Evolutionary conservation across 2,888 invertebrate genomes (phyloP).

Genomic region (Endotricha flammealis): DNA sequence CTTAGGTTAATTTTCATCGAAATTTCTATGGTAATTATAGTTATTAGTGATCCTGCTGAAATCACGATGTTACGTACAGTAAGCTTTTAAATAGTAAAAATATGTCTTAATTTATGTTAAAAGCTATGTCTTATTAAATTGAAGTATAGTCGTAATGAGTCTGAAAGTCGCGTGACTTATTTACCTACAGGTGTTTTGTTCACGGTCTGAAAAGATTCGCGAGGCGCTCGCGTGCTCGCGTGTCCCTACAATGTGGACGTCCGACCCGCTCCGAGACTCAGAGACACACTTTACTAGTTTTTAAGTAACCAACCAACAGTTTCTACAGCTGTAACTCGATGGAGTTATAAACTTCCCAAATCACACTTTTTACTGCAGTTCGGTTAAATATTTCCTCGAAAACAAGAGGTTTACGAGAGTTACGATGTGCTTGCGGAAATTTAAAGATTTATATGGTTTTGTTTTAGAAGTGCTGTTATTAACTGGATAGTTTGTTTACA

Average conservation of each 20-base stretch:
- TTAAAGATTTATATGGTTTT: neutral
- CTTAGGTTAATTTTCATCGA: too few species aligned
- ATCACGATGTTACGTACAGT: too few species aligned
- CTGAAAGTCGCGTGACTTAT: too few species aligned
- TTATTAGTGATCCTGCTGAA: too few species aligned
- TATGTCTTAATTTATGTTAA: too few species aligned
- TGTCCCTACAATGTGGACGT: slow-evolving; percentile 6
- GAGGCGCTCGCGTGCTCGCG: neutral
- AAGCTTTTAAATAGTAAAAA: too few species aligned
- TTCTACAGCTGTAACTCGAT: slow-evolving; percentile 19
- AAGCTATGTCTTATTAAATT: too few species aligned
- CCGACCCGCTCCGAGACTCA: neutral
- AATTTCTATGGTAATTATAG: too few species aligned
- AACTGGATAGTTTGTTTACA: neutral
- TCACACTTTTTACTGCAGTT: slow-evolving; percentile 35
- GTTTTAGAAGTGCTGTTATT: neutral
- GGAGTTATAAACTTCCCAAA: slow-evolving; percentile 32
- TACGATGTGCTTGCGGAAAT: neutral
- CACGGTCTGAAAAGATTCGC: neutral
- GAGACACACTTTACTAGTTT: slow-evolving; percentile 23
- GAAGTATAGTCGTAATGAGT: too few species aligned
- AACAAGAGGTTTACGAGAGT: slow-evolving; percentile 8
- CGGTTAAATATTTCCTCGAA: slow-evolving; percentile 24
- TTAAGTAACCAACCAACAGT: slow-evolving; percentile 30
- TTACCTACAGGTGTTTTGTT: slow-evolving; percentile 3